These are phyloP conservation scores for Ascaphus truei DNA, from an alignment of 2,113 vertebrate species.

Conservation along the genomic window DNA sequence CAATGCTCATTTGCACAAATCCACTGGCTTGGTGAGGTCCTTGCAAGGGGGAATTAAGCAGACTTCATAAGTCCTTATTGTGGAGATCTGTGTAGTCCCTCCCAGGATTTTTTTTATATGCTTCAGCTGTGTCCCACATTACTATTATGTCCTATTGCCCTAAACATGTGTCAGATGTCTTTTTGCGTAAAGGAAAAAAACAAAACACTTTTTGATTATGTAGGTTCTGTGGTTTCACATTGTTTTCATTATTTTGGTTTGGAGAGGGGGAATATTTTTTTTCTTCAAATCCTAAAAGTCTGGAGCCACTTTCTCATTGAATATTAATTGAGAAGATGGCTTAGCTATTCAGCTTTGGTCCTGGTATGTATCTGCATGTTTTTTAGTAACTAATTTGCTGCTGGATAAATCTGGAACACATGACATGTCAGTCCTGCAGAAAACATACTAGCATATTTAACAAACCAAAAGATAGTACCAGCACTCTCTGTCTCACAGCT, in stretches of 20 bases:
- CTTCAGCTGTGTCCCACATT: constrained; percentile 44
- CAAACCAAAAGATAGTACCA: too few species aligned
- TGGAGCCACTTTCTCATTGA: constrained; percentile 21
- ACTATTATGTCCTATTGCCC: not conserved
- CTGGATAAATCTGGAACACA: not conserved
- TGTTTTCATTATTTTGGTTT: constrained; percentile 42
- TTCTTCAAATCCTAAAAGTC: constrained; percentile 38
- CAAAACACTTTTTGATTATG: not conserved
- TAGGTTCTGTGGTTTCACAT: constrained; percentile 37
- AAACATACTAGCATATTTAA: too few species aligned
- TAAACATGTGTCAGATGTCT: not conserved
- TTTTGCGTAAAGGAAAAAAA: not conserved
- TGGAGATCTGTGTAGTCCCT: constrained; percentile 23
- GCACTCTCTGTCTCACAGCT: too few species aligned
- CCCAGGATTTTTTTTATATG: constrained; percentile 30
- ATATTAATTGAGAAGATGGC: not conserved
- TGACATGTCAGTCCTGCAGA: too few species aligned
- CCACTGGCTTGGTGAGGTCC: constrained; percentile 50
- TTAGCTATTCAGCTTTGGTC: not conserved
- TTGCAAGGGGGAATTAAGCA: constrained; percentile 34
- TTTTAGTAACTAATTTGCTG: not conserved
- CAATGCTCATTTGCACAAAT: constrained; percentile 67
- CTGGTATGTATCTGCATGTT: not conserved
- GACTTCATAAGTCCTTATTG: constrained; percentile 24
- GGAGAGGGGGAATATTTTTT: constrained; percentile 40